Evolutionary conservation across 2,797 vertebrate genomes (phyloP).

Genomic region (Fratercula arctica): DNA sequence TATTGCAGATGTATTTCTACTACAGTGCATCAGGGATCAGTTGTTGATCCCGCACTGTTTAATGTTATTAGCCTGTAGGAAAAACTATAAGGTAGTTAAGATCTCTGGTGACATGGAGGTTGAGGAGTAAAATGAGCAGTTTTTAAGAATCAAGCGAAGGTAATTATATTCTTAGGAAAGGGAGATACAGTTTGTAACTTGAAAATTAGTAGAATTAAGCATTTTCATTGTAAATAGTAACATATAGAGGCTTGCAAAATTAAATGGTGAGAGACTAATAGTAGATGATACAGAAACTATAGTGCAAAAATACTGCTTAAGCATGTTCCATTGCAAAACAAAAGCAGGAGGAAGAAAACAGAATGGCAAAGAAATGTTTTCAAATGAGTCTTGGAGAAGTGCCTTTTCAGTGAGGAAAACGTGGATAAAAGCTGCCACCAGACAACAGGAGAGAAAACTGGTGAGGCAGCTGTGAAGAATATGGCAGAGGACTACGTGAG

Average conservation of each 20-base stretch:
- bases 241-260: not conserved
- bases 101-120: not conserved
- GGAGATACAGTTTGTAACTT: not conserved
- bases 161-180: not conserved
- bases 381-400: not conserved
- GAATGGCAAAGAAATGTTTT: not conserved
- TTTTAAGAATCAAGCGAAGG: not conserved
- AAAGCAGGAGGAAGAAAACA: not conserved
- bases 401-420: not conserved
- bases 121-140: not conserved
- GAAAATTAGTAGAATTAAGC: not conserved
- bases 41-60: not conserved
- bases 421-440: not conserved
- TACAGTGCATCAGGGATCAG: accelerated
- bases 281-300: not conserved
- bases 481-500: not conserved
- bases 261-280: not conserved
- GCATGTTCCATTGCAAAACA: not conserved
- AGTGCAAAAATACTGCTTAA: not conserved
- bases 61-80: not conserved
- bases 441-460: not conserved
- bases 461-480: not conserved
- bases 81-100: not conserved
- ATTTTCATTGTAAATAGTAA: not conserved
- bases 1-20: not conserved